Base-by-base conservation (phyloP, 2,113 vertebrate species). In the Deroptyus accipitrinus region DNA sequence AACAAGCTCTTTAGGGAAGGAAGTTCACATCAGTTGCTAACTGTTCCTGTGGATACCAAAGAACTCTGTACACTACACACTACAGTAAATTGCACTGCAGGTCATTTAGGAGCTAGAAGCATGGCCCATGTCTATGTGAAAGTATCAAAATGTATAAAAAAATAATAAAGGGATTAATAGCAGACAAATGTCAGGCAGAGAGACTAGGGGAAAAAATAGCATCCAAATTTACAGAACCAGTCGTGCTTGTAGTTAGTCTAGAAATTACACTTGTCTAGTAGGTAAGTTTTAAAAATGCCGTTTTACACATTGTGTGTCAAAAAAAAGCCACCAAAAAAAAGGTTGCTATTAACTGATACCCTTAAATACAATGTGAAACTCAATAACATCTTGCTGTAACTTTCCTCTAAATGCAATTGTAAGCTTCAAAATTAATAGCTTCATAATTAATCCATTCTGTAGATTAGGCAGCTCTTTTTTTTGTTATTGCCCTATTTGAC, bases 1-100 rank as follows among this genome's bases (percentile, higher is more conserved):
- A 97, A 97, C 95, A 97, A 95, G 92, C 94, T 96, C 96, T 97
- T 97, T 93, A 96, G 96, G 97, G 97, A 97, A 97, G 95, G 96
- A 97, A 97, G 96, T 97, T 96, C 96, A 97, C 89, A 96, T 95
- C 89, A 88, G 95, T 95, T 97, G 89, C 84, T 97, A 94, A 95
- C 94, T 95, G 97, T 97, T 97, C 95, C 96, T 97, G 88, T 96
- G 93, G 97, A 97, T 97, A 96, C 95, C 82, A 46, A 88, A 90
- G 94, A 97, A 97, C 95, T 97, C 94, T 93, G 85, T 95, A 92
- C 92, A 92, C 80, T 85, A 78, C 93, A 93, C 61, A 25, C 76
- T 92, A 48, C 70, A 87, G 72, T 85, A 76, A 73, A 94, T 94
- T 90, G 74, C 70, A 72, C 69, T 80, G 78, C 48, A 75, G 46